phyloP scores from a whole-genome alignment of 2,888 invertebrate genomes.

The Syritta pipiens region DNA sequence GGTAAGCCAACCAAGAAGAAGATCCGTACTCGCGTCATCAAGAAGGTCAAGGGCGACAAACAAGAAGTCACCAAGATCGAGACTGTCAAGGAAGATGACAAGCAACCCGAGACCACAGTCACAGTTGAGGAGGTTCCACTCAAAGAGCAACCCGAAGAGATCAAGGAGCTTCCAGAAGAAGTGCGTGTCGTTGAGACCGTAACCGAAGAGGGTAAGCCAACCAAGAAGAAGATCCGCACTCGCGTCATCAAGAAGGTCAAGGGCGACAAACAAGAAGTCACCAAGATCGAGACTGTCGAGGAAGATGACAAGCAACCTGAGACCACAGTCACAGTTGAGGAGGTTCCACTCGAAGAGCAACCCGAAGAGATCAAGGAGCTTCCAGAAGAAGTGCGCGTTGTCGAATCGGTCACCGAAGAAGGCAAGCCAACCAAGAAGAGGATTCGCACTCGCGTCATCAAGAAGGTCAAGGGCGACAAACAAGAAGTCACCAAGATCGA shows the following conservation, averaged over 20 bases:
- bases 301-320: conserved; percentile 7
- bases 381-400: conserved; percentile 2
- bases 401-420: conserved; percentile 1
- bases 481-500: conserved; percentile 14
- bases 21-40: conserved; percentile 12
- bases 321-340: conserved; percentile 8
- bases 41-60: conserved; percentile 12
- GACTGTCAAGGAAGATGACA: conserved; percentile 6
- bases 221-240: conserved; percentile 13
- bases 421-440: conserved; percentile 10
- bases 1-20: conserved; percentile 6
- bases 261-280: conserved; percentile 19
- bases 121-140: conserved; percentile 9
- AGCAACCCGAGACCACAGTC: conserved; percentile 1
- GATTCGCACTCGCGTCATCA: conserved; percentile 8
- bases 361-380: neutral
- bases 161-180: neutral
- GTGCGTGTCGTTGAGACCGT: conserved; percentile 7
- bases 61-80: conserved; percentile 14
- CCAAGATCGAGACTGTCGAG: conserved; percentile 9
- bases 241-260: conserved; percentile 6
- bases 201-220: conserved; percentile 2
- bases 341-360: neutral
- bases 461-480: conserved; percentile 5
- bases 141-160: neutral